Base-by-base conservation (phyloP, 2,113 vertebrate genomes). In the Podarcis cretensis region DNA sequence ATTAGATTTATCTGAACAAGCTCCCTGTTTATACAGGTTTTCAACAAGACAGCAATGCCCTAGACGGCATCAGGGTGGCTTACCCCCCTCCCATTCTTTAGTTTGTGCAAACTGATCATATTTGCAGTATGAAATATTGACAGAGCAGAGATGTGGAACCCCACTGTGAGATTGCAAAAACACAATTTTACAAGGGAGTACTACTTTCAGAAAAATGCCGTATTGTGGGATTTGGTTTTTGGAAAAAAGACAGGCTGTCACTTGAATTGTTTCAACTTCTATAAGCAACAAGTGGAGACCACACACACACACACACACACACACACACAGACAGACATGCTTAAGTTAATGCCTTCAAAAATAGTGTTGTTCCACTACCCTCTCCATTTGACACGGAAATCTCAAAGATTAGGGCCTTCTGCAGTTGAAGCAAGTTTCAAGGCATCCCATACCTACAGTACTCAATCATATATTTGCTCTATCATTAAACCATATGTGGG, bases 91-190 rank as follows among this genome's bases (percentile, higher is more conserved):
- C 73, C 81, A 68, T 66, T 84, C 43, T 57, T 83, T 76, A 77
- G 40, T 8, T 68, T 78, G 63, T 68, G 59, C 63, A 78, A 84
- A 57, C 40, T 30, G 81, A 89, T 89, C n/a, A 25, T 89, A 48
- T 89, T 69, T 88, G 74, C 63, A 48, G n/a, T 84, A 20, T 69
- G 43, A 84, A 84, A 84, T 84, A 84, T 84, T 84, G 74, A 57
- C 73, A 84, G n/a, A 68, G 16, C 23, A n/a, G 48, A 68, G 74
- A 84, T 35, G 25, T 37, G 4, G 32, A 79, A 84, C 71, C 23
- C 25, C 14, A 27, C n/a, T 3, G n/a, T 77, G 63, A 59, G 20
- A 84, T 90, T 66, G 71, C 66, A 66, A 81, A 74, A 80, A 23
- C 27, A 3, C 35, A 63, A 30, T 79, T 84, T 74, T 87, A 48